These are phyloP conservation scores for Halictus rubicundus DNA, from an alignment of 1,140 invertebrate genomes.

Conservation along the genomic window DNA sequence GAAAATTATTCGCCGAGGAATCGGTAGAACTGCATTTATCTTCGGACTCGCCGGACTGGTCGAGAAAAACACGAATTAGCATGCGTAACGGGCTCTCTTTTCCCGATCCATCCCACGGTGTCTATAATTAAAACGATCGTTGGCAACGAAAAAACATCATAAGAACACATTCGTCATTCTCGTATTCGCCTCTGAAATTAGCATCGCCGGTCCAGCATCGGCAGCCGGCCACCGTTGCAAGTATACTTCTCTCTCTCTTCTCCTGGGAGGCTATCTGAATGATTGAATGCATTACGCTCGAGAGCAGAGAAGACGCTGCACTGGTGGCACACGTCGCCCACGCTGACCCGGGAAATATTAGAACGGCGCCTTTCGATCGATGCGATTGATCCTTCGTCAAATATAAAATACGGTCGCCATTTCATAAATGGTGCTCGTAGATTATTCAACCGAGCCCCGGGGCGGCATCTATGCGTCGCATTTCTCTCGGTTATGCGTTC, in stretches of 20 bases:
- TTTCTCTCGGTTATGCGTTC: background rate
- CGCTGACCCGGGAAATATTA: background rate
- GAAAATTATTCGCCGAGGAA: no score
- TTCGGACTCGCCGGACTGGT: no score
- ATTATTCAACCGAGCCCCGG: background rate
- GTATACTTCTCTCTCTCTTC: background rate
- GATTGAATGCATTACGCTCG: background rate
- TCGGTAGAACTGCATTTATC: no score
- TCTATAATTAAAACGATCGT: no score
- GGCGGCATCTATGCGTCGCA: no score
- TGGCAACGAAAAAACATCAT: no score
- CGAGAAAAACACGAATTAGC: no score
- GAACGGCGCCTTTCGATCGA: background rate
- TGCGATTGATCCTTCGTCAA: constrained; percentile 2
- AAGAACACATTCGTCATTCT: background rate
- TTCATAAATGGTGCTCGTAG: constrained; percentile 4
- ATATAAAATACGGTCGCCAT: background rate
- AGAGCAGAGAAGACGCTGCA: background rate
- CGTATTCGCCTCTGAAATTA: background rate
- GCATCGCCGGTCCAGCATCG: background rate
- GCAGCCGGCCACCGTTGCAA: no score
- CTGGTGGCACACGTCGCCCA: background rate
- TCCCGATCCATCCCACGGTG: no score
- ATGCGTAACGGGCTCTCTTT: no score
- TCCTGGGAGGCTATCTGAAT: background rate